Evolutionary conservation across 1,140 invertebrate genomes (phyloP), one percentile per base, ranked within the genome.

Genomic region (Helicorthomorpha holstii): DNA sequence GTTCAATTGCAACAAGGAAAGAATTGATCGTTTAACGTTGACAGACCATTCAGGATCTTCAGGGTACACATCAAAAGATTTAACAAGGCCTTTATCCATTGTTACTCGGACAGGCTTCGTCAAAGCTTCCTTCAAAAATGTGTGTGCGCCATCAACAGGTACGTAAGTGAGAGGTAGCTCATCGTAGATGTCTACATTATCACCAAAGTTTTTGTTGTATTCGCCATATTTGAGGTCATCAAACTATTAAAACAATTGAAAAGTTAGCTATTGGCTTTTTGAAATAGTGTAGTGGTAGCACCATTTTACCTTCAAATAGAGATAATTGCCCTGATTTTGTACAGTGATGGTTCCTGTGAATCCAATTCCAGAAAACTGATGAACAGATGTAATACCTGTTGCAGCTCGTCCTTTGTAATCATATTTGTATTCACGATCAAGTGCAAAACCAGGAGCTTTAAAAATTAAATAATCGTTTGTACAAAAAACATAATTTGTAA

Each of bases 11-110:
- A 52, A 48, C 3, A 48, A n/a, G n/a, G 27, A 3, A 4, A 25
- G 3, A 38, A 52, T 14, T 7, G 51, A 27, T 48, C 27, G 49
- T 48, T 52, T 52, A 19, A 48, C n/a, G 44, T 52, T 52, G 7
- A 48, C 4, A 24, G 26, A 7, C 25, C 16, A 22, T 16, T 16
- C 19, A 7, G 44, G 25, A 25, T 46, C 44, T 7, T 46, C 44
- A 22, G 21, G 7, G 12, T 22, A 25, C 7, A 19, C 44, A 22
- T 46, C 44, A 25, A 46, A 46, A 46, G 44, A 46, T 22, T 46
- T 46, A 7, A 46, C 25, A 4, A 22, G 44, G 7, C 29, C 29
- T 16, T 34, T 34, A 16, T 34, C 29, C 16, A 16, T 16, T 34
- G 29, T 34, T 7, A 34, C 29, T 34, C 29, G 29, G 7, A 34